These are phyloP conservation scores for Pelodiscus sinensis DNA, from an alignment of 2,113 vertebrate genomes.

Conservation along the genomic window DNA sequence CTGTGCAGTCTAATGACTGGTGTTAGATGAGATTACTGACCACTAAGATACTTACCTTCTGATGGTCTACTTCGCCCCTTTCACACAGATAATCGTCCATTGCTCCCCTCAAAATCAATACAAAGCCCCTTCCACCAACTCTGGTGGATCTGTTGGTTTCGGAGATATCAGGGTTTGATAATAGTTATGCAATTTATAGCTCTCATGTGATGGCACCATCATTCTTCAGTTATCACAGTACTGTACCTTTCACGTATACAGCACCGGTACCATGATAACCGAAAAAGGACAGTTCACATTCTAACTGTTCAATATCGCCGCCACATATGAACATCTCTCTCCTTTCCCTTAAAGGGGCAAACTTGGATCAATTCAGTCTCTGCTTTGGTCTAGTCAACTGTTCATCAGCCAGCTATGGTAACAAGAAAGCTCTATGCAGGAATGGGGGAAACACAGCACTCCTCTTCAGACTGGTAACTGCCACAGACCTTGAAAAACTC, in stretches of 20 bases:
- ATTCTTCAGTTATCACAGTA: conserved; percentile 99
- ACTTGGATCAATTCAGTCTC: background rate
- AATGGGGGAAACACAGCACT: background rate
- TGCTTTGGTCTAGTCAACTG: background rate
- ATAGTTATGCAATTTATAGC: background rate
- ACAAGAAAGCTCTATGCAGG: background rate
- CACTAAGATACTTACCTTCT: conserved; percentile 15
- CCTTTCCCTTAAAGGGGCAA: background rate
- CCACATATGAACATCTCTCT: background rate
- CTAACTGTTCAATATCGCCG: conserved; percentile 46
- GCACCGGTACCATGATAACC: conserved; percentile 99
- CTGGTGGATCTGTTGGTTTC: background rate
- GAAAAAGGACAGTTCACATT: conserved; percentile 99
- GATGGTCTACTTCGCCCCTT: background rate
- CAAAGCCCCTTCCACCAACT: background rate
- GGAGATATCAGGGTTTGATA: background rate
- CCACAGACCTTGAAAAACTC: background rate
- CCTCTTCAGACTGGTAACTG: background rate
- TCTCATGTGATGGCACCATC: conserved; percentile 93
- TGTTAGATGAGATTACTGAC: background rate
- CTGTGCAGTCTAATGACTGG: background rate
- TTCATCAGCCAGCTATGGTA: background rate
- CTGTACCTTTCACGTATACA: conserved; percentile 98
- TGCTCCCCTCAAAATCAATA: background rate
- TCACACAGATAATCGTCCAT: background rate